These are phyloP conservation scores for Xenus cinereus DNA, from an alignment of 2,113 vertebrate genomes.

Conservation along the genomic window DNA sequence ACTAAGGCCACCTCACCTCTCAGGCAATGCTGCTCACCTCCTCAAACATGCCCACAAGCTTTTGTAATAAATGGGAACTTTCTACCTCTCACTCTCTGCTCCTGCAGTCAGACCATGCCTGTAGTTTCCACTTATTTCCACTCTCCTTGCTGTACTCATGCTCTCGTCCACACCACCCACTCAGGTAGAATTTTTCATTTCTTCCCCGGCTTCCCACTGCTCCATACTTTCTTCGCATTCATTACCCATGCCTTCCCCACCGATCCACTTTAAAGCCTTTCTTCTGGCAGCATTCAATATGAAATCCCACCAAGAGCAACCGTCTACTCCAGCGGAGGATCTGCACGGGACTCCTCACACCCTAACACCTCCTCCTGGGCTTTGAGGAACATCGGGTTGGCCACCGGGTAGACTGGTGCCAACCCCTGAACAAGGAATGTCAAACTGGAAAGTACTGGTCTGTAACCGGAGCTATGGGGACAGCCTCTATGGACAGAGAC, in stretches of 20 bases:
- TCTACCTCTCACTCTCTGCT: background rate
- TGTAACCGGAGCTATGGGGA: background rate
- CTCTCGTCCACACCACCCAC: background rate
- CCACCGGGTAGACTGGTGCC: background rate
- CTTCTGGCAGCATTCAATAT: background rate
- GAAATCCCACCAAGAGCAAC: background rate
- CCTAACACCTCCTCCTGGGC: background rate
- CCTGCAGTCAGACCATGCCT: background rate
- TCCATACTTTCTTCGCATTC: background rate
- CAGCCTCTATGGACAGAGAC: background rate
- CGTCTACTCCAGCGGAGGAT: background rate
- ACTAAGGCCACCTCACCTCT: background rate
- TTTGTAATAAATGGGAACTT: background rate
- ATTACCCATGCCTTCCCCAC: background rate
- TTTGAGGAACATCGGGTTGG: background rate
- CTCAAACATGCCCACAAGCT: background rate
- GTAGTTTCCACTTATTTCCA: background rate
- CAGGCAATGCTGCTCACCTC: fast-evolving
- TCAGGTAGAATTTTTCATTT: background rate
- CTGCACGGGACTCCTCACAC: background rate
- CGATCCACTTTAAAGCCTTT: background rate
- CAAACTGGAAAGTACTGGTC: background rate
- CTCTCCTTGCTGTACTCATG: background rate
- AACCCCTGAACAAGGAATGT: fast-evolving
- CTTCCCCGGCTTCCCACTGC: background rate